phyloP scores from a whole-genome alignment of 35 echinoderm and acorn worm genomes.

The Strongylocentrotus purpuratus region DNA sequence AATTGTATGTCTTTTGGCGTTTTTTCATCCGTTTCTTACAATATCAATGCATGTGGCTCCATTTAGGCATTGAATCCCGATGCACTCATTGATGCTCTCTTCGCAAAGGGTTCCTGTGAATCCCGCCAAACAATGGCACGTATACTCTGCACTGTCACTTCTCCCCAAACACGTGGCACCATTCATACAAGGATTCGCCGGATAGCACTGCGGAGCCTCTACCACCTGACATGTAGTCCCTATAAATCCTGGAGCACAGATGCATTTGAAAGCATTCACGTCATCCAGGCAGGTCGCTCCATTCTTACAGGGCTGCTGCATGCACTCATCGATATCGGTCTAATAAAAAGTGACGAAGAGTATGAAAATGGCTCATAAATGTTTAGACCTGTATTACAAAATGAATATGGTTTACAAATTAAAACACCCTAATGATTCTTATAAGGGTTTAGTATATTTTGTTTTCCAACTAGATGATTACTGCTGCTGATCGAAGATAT shows the following conservation, averaged over 20 bases:
- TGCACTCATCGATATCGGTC: background rate
- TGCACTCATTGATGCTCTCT: background rate
- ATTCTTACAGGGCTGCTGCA: background rate
- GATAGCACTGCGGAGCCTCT: conserved; percentile 5
- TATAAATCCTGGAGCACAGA: background rate
- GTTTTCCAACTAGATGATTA: no score
- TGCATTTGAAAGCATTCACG: background rate
- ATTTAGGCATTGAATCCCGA: background rate
- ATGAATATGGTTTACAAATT: no score
- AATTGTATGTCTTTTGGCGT: no score
- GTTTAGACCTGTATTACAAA: no score
- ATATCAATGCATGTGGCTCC: background rate
- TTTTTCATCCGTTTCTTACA: no score
- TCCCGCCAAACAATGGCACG: background rate
- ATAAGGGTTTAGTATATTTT: no score
- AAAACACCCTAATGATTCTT: no score
- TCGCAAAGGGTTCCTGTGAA: background rate
- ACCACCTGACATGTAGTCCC: background rate
- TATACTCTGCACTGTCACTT: background rate
- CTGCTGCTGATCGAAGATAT: no score
- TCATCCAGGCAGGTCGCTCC: background rate
- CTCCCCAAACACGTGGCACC: background rate
- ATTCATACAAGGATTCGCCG: background rate
- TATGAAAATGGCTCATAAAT: background rate
- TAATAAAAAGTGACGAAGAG: background rate